Conservation (phyloP, 1,140 invertebrate species). For the Zelostemma sp. region DNA sequence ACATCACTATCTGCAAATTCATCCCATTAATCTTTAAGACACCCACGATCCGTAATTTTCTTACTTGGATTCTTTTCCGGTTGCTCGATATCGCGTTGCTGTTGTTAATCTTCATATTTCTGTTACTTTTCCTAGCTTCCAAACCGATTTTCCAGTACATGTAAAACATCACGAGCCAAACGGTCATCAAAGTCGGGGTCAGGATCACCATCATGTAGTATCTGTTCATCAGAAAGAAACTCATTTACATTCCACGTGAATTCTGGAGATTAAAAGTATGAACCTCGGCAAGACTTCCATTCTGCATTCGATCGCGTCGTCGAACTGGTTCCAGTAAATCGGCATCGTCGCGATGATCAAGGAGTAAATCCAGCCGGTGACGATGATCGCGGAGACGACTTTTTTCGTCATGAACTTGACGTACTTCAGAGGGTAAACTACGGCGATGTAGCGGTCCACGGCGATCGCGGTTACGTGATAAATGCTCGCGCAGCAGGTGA, state of each 20-base stretch:
- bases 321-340: slow-evolving; percentile 81
- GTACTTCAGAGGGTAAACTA: slow-evolving; percentile 85
- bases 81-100: slow-evolving; percentile 62
- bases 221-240: slow-evolving; percentile 38
- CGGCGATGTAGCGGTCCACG: slow-evolving; percentile 85
- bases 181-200: slow-evolving; percentile 76
- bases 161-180: slow-evolving; percentile 79
- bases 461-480: slow-evolving; percentile 87
- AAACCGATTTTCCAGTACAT: slow-evolving; percentile 82
- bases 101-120: slow-evolving; percentile 70
- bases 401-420: slow-evolving; percentile 75
- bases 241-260: no score
- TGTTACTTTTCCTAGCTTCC: slow-evolving; percentile 77
- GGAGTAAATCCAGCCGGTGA: slow-evolving; percentile 75
- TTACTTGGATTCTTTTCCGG: slow-evolving; percentile 79
- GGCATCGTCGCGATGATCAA: slow-evolving; percentile 75
- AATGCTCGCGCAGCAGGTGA: slow-evolving; percentile 82
- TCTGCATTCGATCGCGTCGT: slow-evolving; percentile 71
- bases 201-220: slow-evolving; percentile 77
- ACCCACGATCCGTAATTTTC: no score
- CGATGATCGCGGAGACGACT: slow-evolving; percentile 73
- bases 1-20: slow-evolving; percentile 78
- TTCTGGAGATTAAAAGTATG: neutral
- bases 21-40: no score
- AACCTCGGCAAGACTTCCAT: slow-evolving; percentile 66